Conservation (phyloP, 2,113 vertebrate genomes). For the Prionailurus viverrinus region DNA sequence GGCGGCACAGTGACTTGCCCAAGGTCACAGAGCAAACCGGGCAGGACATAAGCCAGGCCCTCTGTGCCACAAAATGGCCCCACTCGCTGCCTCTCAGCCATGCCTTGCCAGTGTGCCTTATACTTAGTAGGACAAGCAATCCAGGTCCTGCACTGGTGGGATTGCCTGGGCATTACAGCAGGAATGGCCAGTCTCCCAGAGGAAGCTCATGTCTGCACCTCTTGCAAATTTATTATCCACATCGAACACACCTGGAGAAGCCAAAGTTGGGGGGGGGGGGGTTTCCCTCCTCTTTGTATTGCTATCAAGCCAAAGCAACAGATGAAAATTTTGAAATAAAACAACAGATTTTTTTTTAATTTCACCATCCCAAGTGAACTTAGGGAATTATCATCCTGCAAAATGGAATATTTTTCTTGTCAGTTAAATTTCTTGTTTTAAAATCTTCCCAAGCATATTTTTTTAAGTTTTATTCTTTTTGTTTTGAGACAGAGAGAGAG, state of each 20-base stretch:
- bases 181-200: background rate
- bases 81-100: background rate
- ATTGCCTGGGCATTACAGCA: background rate
- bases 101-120: background rate
- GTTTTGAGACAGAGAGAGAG: no score
- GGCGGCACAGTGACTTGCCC: background rate
- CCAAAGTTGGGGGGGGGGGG: background rate
- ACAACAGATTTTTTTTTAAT: background rate
- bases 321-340: background rate
- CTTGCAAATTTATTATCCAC: background rate
- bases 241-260: background rate
- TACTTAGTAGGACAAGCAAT: background rate
- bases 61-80: background rate
- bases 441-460: background rate
- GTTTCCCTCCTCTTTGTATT: background rate
- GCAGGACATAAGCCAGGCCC: background rate
- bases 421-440: background rate
- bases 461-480: no score
- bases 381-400: conserved; percentile 6
- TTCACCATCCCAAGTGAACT: background rate
- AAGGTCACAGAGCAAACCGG: background rate
- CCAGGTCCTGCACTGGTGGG: background rate
- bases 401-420: background rate
- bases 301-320: background rate
- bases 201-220: background rate